Conservation (phyloP, 1,140 invertebrate species). For the Nephila pilipes region DNA sequence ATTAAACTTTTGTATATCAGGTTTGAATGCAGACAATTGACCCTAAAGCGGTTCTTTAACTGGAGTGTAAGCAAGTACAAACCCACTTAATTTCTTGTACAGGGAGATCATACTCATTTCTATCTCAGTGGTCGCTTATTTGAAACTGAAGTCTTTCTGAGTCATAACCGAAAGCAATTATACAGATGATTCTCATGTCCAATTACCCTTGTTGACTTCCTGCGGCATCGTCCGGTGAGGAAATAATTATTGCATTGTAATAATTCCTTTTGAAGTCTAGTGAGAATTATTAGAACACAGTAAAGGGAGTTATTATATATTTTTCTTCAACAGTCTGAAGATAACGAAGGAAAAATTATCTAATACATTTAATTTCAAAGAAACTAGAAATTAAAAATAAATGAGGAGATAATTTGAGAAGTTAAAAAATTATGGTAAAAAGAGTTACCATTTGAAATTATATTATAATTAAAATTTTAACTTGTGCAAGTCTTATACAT, state of each 20-base stretch:
- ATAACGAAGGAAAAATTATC: no score
- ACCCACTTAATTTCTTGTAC: neutral
- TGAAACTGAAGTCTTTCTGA: neutral
- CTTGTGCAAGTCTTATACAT: no score
- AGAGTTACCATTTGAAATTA: no score
- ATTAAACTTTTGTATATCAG: constrained; percentile 8
- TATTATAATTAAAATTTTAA: no score
- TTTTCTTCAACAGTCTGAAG: neutral
- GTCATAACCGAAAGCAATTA: neutral
- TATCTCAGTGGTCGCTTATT: neutral
- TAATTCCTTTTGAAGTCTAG: constrained; percentile 9
- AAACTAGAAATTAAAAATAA: neutral
- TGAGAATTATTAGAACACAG: neutral
- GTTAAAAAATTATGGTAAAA: neutral
- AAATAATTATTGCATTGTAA: constrained; percentile 8
- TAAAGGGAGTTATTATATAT: neutral
- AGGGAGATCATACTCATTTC: neutral
- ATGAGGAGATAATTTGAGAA: neutral
- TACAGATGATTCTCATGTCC: constrained; percentile 17
- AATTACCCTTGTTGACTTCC: constrained; percentile 22
- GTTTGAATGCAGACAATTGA: constrained; percentile 1
- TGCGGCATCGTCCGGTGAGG: neutral
- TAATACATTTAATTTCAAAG: neutral
- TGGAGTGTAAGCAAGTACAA: neutral
- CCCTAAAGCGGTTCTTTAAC: neutral